phyloP scores from a whole-genome alignment of 2,888 invertebrate species.

The Tolmerus cingulatus region DNA sequence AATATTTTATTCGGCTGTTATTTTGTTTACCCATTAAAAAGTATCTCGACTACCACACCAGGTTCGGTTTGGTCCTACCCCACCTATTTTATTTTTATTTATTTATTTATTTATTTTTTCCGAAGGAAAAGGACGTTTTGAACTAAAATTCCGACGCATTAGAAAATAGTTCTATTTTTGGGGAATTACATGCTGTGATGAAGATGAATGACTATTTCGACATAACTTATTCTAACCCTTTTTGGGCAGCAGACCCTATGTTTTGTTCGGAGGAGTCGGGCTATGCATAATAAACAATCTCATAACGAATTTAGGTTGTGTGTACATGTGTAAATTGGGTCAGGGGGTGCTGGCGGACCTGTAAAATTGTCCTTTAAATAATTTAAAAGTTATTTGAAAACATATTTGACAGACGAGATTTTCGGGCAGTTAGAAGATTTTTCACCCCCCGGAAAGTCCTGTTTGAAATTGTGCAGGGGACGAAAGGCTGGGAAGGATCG shows the following conservation, averaged over 20 bases:
- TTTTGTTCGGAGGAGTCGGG: slow-evolving; percentile 7
- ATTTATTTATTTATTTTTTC: too few species aligned
- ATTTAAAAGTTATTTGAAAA: slow-evolving; percentile 23
- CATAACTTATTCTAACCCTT: slow-evolving; percentile 16
- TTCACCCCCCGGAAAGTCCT: neutral
- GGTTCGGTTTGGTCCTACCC: neutral
- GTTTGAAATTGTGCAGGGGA: neutral
- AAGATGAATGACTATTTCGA: slow-evolving; percentile 26
- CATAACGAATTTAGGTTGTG: slow-evolving; percentile 30
- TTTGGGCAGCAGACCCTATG: neutral
- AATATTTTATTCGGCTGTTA: neutral
- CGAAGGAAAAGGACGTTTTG: too few species aligned
- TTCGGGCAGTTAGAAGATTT: neutral
- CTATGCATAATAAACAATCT: slow-evolving; percentile 34
- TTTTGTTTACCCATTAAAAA: neutral
- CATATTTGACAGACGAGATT: neutral
- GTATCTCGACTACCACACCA: neutral
- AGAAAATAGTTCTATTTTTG: slow-evolving; percentile 35
- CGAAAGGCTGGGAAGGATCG: too few species aligned
- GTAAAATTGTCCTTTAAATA: slow-evolving; percentile 27
- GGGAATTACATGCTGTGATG: slow-evolving; percentile 24
- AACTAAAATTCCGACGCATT: slow-evolving; percentile 4
- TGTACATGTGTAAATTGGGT: slow-evolving; percentile 31
- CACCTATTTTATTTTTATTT: neutral
- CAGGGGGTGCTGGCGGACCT: neutral